A percentile compares a stretch with the other conserved stretches of the same genome.
Conservation (phyloP, 2,888 invertebrate genomes). For the Ectobius pallidus region DNA sequence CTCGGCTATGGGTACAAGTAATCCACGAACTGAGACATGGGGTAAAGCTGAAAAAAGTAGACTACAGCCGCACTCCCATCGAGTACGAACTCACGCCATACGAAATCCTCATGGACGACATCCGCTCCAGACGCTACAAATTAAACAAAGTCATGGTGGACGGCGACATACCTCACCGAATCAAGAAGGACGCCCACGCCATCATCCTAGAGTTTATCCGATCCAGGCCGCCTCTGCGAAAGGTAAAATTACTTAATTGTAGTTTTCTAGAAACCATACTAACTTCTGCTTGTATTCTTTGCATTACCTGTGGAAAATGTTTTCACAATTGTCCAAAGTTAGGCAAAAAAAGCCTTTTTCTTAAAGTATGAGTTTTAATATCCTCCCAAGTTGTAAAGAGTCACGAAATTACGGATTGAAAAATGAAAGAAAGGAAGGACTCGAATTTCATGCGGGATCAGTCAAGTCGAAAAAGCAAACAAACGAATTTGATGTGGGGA, state of each 20-base stretch:
- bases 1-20: conserved; percentile 94
- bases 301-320: no score
- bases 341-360: no score
- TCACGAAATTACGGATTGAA: no score
- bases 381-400: no score
- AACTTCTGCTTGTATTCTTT: no score
- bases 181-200: conserved; percentile 94
- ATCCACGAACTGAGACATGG: conserved; percentile 90
- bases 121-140: conserved; percentile 86
- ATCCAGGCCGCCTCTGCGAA: conserved; percentile 90
- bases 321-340: no score
- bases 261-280: neutral
- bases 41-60: conserved; percentile 90
- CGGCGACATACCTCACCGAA: conserved; percentile 74
- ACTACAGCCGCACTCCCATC: conserved; percentile 75
- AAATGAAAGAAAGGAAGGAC: no score
- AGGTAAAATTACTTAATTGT: conserved; percentile 62
- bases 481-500: no score
- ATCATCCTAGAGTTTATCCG: conserved; percentile 96
- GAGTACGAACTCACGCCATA: conserved; percentile 96
- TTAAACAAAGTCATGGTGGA: conserved; percentile 85
- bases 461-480: no score
- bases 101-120: conserved; percentile 96
- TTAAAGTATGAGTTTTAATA: no score
- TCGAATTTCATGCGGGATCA: no score